A percentile compares a stretch with the other conserved stretches of the same genome.
These are phyloP conservation scores for Chloroclysta siterata DNA, from an alignment of 2,888 invertebrate genomes.

Conservation along the genomic window DNA sequence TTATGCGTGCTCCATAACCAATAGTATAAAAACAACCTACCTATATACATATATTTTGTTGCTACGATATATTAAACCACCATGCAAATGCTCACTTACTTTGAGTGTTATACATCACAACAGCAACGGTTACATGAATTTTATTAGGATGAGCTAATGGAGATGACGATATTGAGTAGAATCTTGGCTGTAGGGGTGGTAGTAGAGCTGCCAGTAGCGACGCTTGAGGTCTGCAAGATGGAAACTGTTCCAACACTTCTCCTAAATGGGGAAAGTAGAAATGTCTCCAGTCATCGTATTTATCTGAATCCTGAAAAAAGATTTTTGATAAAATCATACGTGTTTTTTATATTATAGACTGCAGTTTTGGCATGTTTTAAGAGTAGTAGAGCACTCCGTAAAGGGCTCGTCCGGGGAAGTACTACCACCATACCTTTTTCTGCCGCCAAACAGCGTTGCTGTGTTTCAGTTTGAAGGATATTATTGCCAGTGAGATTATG, in stretches of 20 bases:
- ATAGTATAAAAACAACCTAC: no score
- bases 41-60: no score
- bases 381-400: no score
- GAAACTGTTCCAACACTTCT: slow-evolving; percentile 95
- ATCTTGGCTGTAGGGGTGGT: slow-evolving; percentile 94
- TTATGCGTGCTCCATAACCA: no score
- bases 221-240: slow-evolving; percentile 92
- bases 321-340: neutral
- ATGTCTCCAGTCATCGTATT: slow-evolving; percentile 97
- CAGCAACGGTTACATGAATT: slow-evolving; percentile 95
- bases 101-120: slow-evolving; percentile 93
- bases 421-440: no score
- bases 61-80: no score
- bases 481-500: no score
- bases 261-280: slow-evolving; percentile 92
- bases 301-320: slow-evolving; percentile 89
- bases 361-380: no score
- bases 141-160: slow-evolving; percentile 89
- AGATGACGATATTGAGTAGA: slow-evolving; percentile 97
- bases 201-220: slow-evolving; percentile 92
- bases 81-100: slow-evolving; percentile 75
- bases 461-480: no score
- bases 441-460: no score
- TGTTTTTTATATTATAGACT: neutral
- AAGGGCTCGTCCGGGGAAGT: no score